Conservation (phyloP, 1,140 invertebrate genomes). For the Lepidurus apus region DNA sequence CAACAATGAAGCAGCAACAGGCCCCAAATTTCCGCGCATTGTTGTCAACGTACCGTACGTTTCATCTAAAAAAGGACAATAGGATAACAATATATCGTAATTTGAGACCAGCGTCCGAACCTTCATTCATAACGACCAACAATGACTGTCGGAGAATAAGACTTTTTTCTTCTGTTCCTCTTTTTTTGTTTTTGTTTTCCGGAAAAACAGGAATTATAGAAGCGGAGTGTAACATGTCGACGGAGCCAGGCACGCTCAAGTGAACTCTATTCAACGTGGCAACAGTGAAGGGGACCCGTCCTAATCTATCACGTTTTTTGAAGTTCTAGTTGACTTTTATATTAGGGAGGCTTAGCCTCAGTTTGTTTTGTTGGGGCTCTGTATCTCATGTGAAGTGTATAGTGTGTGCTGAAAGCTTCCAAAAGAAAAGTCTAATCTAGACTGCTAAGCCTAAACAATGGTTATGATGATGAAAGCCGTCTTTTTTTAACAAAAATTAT, state of each 20-base stretch:
- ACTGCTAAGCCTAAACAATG: conserved; percentile 13
- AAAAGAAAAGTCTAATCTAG: neutral
- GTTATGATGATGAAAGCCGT: neutral
- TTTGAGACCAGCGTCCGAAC: neutral
- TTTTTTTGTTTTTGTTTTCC: neutral
- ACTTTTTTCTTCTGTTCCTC: too few relatives aligned
- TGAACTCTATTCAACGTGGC: neutral
- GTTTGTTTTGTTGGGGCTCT: neutral
- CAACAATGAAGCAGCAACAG: conserved; percentile 2
- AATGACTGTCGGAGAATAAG: too few relatives aligned
- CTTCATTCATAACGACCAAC: too few relatives aligned
- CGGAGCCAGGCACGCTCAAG: neutral
- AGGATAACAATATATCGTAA: neutral
- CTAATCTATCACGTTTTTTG: neutral
- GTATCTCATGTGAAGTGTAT: neutral
- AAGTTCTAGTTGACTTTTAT: neutral
- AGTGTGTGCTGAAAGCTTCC: neutral
- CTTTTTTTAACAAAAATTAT: neutral
- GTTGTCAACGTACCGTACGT: neutral
- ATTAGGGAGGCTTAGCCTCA: neutral
- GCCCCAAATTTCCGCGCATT: neutral
- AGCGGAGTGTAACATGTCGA: neutral
- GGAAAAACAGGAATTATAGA: neutral
- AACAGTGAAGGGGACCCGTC: neutral
- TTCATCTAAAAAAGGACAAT: neutral